A percentile compares a stretch with the other conserved stretches of the same genome.
phyloP scores from a whole-genome alignment of 2,113 vertebrate genomes.

The Heterochromis multidens region DNA sequence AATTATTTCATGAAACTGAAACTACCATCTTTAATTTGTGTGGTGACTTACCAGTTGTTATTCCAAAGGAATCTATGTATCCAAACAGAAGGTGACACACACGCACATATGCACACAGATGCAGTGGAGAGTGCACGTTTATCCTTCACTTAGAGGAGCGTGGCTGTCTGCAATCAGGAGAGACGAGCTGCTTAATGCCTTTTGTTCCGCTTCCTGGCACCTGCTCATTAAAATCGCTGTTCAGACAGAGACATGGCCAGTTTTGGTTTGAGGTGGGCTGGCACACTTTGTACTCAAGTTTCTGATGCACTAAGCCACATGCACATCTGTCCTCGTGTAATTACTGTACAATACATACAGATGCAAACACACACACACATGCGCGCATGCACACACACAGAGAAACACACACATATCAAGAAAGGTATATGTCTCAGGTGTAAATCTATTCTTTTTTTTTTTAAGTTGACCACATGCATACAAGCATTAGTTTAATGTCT shows the following conservation, averaged over 20 bases:
- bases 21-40: neutral
- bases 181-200: slow-evolving; percentile 28
- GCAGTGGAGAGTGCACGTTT: neutral
- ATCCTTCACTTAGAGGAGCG: neutral
- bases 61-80: neutral
- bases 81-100: slow-evolving; percentile 9
- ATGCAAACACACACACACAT: neutral
- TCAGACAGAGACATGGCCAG: neutral
- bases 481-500: neutral
- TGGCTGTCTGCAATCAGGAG: slow-evolving; percentile 41
- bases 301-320: neutral
- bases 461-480: neutral
- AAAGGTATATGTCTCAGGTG: neutral
- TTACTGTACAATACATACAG: neutral
- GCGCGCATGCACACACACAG: no score
- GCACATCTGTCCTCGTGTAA: slow-evolving; percentile 15
- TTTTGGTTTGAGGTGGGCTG: neutral
- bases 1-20: neutral
- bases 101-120: neutral
- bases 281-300: slow-evolving; percentile 1
- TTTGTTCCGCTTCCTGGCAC: slow-evolving; percentile 37
- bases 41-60: neutral
- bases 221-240: slow-evolving; percentile 53
- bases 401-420: neutral
- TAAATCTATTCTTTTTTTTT: neutral